phyloP scores from a whole-genome alignment of 2,797 vertebrate species.

The Xenentodon cancila region DNA sequence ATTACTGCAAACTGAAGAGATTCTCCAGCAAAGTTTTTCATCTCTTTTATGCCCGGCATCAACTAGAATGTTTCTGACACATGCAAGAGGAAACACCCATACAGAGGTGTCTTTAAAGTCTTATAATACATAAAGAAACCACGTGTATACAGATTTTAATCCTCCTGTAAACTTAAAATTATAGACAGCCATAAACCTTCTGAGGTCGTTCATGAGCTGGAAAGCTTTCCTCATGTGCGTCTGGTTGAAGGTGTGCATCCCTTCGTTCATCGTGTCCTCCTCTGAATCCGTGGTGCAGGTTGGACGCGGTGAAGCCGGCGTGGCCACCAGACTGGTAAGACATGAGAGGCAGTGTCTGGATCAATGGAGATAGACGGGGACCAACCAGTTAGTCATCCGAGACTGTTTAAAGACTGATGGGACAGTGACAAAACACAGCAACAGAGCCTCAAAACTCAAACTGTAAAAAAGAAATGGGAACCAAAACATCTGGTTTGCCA shows the following conservation, averaged over 20 bases:
- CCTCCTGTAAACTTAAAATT: background rate
- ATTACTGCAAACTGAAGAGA: too few relatives aligned
- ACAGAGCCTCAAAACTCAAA: too few relatives aligned
- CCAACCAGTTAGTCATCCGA: conserved; percentile 8
- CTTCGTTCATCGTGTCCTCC: conserved; percentile 85
- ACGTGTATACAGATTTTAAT: too few relatives aligned
- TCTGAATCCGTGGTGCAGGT: conserved; percentile 79
- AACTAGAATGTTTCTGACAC: too few relatives aligned
- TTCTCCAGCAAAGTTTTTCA: too few relatives aligned
- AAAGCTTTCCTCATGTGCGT: conserved; percentile 96
- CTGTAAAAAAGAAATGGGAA: too few relatives aligned
- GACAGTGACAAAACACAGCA: too few relatives aligned
- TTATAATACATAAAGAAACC: background rate
- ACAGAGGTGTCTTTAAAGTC: too few relatives aligned
- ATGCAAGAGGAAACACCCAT: too few relatives aligned
- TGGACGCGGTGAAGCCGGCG: conserved; percentile 77
- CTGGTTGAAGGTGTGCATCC: conserved; percentile 87
- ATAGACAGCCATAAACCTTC: conserved; percentile 80
- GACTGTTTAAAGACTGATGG: background rate
- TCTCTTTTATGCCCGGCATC: too few relatives aligned
- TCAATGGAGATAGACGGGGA: conserved; percentile 18
- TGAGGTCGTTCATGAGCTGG: conserved; percentile 94
- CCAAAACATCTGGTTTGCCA: too few relatives aligned
- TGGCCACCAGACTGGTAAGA: conserved; percentile 74
- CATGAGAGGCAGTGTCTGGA: conserved; percentile 52